These are phyloP conservation scores for Crepidodera aurea DNA, from an alignment of 2,888 invertebrate species.

Conservation along the genomic window DNA sequence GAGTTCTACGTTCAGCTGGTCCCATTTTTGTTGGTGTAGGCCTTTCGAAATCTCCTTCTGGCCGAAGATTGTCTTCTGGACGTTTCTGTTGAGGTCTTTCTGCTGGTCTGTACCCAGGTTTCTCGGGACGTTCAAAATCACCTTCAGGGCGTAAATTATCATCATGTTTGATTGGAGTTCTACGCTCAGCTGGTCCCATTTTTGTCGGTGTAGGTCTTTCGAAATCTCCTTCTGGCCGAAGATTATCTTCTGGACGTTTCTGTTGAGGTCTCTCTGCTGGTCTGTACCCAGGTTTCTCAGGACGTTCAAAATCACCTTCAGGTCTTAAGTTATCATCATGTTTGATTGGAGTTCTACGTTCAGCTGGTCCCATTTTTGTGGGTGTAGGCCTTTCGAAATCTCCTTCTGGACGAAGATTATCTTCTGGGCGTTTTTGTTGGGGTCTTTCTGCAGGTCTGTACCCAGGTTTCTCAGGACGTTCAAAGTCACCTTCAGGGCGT, in stretches of 20 bases:
- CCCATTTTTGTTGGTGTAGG: conserved; percentile 58
- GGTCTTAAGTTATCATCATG: conserved; percentile 65
- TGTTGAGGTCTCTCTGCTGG: conserved; percentile 61
- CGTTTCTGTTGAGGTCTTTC: conserved; percentile 54
- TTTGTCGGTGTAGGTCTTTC: conserved; percentile 60
- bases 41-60: conserved; percentile 63
- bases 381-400: conserved; percentile 58
- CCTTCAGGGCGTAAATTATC: conserved; percentile 65
- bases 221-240: conserved; percentile 70
- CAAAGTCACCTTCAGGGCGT: conserved; percentile 62
- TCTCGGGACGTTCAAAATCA: conserved; percentile 59
- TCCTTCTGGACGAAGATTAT: conserved; percentile 60
- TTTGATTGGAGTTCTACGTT: conserved; percentile 58
- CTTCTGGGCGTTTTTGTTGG: conserved; percentile 59
- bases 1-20: conserved; percentile 60
- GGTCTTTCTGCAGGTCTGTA: conserved; percentile 55
- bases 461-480: conserved; percentile 55
- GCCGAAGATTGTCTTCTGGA: conserved; percentile 58
- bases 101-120: conserved; percentile 54
- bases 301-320: conserved; percentile 61
- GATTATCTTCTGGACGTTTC: conserved; percentile 67
- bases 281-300: conserved; percentile 60
- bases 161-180: conserved; percentile 59
- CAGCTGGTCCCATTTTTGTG: conserved; percentile 57
- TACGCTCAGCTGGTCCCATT: conserved; percentile 59